Evolutionary conservation across 1,140 invertebrate genomes (phyloP).

Genomic region (Planococcus citri): DNA sequence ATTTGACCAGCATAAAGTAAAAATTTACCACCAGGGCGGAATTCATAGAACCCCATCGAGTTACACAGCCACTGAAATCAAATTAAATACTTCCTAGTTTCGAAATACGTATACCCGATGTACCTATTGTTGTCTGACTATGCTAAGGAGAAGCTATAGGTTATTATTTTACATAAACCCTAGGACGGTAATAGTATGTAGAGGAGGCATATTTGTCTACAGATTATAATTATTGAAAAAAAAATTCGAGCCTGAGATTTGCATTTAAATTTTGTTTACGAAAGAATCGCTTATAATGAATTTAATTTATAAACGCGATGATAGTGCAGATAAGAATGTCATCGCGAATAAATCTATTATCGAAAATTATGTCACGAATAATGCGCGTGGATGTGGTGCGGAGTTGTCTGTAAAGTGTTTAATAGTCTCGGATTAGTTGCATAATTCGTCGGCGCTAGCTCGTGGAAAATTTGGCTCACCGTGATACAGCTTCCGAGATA

Average conservation of each 20-base stretch:
- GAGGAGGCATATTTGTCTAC: too few species aligned
- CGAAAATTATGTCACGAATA: background rate
- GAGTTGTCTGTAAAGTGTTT: background rate
- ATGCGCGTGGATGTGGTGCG: background rate
- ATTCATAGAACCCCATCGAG: slow-evolving; percentile 40
- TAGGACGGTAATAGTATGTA: background rate
- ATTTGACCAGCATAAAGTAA: slow-evolving; percentile 28
- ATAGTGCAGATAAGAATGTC: background rate
- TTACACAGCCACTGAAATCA: slow-evolving; percentile 33
- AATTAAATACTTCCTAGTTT: slow-evolving; percentile 12
- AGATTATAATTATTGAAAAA: too few species aligned
- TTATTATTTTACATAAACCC: background rate
- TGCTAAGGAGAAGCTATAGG: too few species aligned
- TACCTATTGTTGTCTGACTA: too few species aligned
- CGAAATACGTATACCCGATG: background rate
- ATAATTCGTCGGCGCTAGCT: background rate
- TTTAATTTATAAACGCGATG: background rate
- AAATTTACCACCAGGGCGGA: slow-evolving; percentile 39
- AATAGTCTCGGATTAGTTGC: background rate
- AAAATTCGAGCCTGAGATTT: background rate
- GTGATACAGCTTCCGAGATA: too few species aligned
- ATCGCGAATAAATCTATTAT: background rate
- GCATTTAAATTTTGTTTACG: background rate
- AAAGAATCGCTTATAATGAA: background rate
- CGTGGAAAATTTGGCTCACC: too few species aligned